A percentile compares a stretch with the other conserved stretches of the same genome.
These are phyloP conservation scores for Drosophila gunungcola DNA, from an alignment of 1,140 invertebrate genomes.

Conservation along the genomic window DNA sequence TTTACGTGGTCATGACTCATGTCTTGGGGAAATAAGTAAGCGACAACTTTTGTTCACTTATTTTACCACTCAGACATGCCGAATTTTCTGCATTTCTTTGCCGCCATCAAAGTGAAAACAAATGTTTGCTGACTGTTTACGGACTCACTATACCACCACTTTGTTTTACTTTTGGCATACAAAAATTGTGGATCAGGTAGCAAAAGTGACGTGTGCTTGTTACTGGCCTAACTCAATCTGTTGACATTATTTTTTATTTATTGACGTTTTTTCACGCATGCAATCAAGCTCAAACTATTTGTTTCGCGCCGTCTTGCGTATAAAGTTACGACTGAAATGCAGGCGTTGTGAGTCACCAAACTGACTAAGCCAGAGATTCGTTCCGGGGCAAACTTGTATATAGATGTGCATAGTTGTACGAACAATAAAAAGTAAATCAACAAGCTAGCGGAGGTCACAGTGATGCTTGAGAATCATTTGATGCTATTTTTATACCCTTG, in stretches of 20 bases:
- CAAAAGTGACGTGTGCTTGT: constrained; percentile 33
- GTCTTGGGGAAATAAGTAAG: constrained; percentile 32
- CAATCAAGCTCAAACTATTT: constrained; percentile 28
- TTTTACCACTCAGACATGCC: background rate
- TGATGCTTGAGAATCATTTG: background rate
- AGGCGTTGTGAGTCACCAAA: constrained; percentile 20
- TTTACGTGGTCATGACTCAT: constrained; percentile 30
- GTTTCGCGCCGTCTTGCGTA: background rate
- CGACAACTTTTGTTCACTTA: background rate
- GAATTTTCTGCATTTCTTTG: constrained; percentile 19
- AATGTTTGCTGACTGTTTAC: constrained; percentile 51
- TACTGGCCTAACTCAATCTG: constrained; percentile 9
- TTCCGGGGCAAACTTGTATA: constrained; percentile 2
- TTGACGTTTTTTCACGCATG: constrained; percentile 17
- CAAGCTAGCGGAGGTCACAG: constrained; percentile 1
- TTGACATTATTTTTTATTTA: constrained; percentile 9
- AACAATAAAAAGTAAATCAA: constrained; percentile 21
- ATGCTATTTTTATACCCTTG: no score
- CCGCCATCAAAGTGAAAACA: constrained; percentile 43
- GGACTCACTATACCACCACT: background rate
- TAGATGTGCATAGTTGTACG: background rate
- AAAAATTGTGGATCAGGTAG: constrained; percentile 39
- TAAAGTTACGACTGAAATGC: constrained; percentile 25
- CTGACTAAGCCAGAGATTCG: constrained; percentile 13
- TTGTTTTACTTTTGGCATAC: constrained; percentile 15